phyloP scores from a whole-genome alignment of 2,888 invertebrate species.

The Platerodrilus igneus region DNA sequence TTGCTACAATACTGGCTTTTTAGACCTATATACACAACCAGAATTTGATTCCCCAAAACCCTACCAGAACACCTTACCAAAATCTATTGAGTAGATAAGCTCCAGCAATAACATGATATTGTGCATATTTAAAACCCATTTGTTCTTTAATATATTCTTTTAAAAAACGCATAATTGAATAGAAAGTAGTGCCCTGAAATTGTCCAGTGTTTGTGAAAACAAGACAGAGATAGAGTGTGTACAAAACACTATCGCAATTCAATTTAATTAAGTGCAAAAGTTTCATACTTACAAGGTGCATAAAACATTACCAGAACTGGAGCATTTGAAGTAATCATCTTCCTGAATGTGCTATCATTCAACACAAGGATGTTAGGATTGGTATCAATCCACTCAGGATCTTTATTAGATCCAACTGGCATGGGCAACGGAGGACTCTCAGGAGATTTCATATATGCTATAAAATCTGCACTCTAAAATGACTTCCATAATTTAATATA shows the following conservation, averaged over 20 bases:
- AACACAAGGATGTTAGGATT: slow-evolving; percentile 49
- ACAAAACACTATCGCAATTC: not conserved
- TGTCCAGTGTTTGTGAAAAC: too few species aligned
- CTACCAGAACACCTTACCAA: too few species aligned
- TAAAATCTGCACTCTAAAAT: slow-evolving; percentile 61
- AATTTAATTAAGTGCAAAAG: slow-evolving; percentile 5
- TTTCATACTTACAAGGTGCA: slow-evolving; percentile 65
- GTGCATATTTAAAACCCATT: too few species aligned
- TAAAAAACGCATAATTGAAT: too few species aligned
- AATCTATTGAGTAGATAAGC: too few species aligned
- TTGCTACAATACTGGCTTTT: too few species aligned
- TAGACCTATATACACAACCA: too few species aligned
- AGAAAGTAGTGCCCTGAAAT: too few species aligned
- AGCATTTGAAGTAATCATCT: slow-evolving; percentile 53
- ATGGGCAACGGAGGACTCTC: slow-evolving; percentile 41
- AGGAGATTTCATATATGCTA: slow-evolving; percentile 58
- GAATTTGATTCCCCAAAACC: too few species aligned
- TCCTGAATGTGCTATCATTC: slow-evolving; percentile 58
- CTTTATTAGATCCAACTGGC: slow-evolving; percentile 38
- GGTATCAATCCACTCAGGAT: slow-evolving; percentile 49
- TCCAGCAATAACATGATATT: too few species aligned
- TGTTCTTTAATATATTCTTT: too few species aligned
- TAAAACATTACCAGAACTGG: slow-evolving; percentile 73
- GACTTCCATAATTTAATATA: slow-evolving; percentile 9
- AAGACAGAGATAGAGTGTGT: too few species aligned